A percentile compares a stretch with the other conserved stretches of the same genome.
Conservation (phyloP, 92 coral and sea anemone species). For the Isaurus tuberculatus region DNA sequence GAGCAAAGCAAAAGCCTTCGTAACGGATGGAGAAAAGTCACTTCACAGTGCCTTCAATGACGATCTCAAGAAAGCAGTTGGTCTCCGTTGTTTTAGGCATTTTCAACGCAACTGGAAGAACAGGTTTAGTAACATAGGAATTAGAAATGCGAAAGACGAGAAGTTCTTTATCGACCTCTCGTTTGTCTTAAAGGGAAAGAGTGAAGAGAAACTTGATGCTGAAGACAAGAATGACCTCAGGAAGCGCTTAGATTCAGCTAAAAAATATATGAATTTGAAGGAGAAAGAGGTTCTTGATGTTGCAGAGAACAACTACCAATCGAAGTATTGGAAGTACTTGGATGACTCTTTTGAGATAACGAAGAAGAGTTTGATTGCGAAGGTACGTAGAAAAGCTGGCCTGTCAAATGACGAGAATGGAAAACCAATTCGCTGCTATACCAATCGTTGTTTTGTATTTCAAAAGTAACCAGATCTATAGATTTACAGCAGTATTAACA, state of each 20-base stretch:
- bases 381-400: conserved; percentile 26
- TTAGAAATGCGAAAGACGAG: conserved; percentile 16
- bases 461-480: too few relatives aligned
- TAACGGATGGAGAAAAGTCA: conserved; percentile 60
- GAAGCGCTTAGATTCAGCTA: conserved; percentile 1
- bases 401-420: neutral
- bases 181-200: conserved; percentile 34
- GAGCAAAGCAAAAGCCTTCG: conserved; percentile 57
- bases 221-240: conserved; percentile 15
- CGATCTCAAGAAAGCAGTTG: neutral
- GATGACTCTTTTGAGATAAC: conserved; percentile 23
- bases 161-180: conserved; percentile 24
- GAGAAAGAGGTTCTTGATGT: conserved; percentile 35
- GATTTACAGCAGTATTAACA: too few relatives aligned
- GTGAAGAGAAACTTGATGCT: conserved; percentile 41
- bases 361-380: neutral
- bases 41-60: conserved; percentile 52
- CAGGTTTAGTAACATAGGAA: conserved; percentile 23
- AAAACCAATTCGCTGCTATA: neutral
- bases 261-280: conserved; percentile 4
- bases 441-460: too few relatives aligned
- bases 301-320: neutral
- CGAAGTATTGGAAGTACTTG: conserved; percentile 33
- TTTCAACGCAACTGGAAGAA: conserved; percentile 11
- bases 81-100: conserved; percentile 1